phyloP scores from a whole-genome alignment of 2,797 vertebrate genomes.

The Glossophaga mutica region DNA sequence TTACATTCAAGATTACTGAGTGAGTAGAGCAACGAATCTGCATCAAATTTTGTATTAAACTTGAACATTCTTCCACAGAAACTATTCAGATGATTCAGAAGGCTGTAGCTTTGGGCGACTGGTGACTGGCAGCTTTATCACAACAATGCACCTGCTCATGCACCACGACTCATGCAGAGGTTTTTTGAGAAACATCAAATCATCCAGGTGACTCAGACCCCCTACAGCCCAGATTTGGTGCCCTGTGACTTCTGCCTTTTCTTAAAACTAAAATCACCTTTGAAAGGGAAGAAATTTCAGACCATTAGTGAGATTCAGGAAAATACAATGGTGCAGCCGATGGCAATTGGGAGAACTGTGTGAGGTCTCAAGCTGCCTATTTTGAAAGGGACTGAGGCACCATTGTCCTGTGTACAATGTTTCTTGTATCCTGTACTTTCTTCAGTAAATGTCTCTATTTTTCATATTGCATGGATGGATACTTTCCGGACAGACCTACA shows the following conservation, averaged over 20 bases:
- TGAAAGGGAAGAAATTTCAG: background rate
- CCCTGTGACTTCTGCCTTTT: background rate
- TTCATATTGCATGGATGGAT: background rate
- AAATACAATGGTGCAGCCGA: background rate
- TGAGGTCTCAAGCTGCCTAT: background rate
- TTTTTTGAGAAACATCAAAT: background rate
- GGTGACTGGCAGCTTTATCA: background rate
- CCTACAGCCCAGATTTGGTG: background rate
- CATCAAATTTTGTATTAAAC: background rate
- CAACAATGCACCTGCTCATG: background rate
- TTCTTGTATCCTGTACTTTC: background rate
- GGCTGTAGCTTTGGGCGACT: background rate
- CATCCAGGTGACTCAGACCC: background rate
- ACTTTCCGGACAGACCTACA: background rate
- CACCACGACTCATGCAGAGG: background rate
- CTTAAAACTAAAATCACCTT: background rate
- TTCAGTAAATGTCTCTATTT: background rate
- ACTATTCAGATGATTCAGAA: background rate
- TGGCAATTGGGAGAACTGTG: background rate
- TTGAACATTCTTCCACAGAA: background rate
- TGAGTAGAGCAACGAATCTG: background rate
- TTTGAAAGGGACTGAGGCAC: background rate
- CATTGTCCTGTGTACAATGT: background rate
- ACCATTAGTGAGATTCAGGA: background rate
- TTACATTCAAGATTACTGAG: background rate